Percentiles rank a stretch among this genome's conserved stretches.
phyloP scores from a whole-genome alignment of 2,113 vertebrate genomes.

The Hippocampus barbouri region DNA sequence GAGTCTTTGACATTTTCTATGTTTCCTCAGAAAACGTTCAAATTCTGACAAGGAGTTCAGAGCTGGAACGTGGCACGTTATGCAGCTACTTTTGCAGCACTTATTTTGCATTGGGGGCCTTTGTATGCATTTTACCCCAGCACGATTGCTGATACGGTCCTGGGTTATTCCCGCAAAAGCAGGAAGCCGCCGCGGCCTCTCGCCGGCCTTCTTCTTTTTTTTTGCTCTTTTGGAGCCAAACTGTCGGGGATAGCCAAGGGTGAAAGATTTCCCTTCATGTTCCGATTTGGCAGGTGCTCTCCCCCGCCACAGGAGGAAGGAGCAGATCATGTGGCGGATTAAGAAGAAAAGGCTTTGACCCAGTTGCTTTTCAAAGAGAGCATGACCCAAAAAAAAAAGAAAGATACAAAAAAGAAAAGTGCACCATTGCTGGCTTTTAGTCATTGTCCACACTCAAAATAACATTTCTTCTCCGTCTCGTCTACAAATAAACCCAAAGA shows the following conservation, averaged over 20 bases:
- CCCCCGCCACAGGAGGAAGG: slow-evolving; percentile 32
- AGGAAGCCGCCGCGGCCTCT: too few species aligned
- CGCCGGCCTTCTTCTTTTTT: too few species aligned
- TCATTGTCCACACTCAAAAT: not conserved
- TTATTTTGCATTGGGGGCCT: too few species aligned
- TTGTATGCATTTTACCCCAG: too few species aligned
- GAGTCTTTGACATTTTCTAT: not conserved
- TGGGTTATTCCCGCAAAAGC: too few species aligned
- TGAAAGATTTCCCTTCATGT: slow-evolving; percentile 24
- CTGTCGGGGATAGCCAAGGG: slow-evolving; percentile 4
- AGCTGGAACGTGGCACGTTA: too few species aligned
- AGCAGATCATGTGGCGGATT: slow-evolving; percentile 65
- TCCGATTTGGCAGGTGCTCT: slow-evolving; percentile 42
- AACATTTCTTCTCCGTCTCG: not conserved
- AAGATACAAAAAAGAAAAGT: slow-evolving; percentile 10
- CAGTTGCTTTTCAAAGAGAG: slow-evolving; percentile 63
- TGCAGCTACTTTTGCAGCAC: too few species aligned
- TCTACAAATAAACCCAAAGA: too few species aligned
- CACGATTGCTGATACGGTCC: too few species aligned
- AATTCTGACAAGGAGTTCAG: too few species aligned
- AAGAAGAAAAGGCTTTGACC: slow-evolving; percentile 69
- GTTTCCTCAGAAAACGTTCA: not conserved
- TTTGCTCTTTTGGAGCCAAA: too few species aligned
- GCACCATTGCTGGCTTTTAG: slow-evolving; percentile 22
- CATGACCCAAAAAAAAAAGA: slow-evolving; percentile 16